Percentiles rank a stretch among this genome's conserved stretches.
Evolutionary conservation across 2,113 vertebrate genomes (phyloP).

Genomic region (Ceyx cyanopectus): DNA sequence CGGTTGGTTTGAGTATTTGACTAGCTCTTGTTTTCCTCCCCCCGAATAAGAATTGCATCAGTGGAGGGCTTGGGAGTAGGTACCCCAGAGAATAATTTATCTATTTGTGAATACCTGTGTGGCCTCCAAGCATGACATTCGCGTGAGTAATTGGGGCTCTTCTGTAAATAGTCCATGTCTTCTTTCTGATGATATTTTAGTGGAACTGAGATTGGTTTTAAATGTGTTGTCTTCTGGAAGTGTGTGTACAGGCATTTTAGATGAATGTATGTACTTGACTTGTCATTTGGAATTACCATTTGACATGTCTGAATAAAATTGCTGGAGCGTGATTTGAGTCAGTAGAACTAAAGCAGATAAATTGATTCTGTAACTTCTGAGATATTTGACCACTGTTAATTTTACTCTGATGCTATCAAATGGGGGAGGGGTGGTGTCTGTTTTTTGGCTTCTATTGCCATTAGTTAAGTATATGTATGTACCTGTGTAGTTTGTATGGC

Average conservation of each 20-base stretch:
- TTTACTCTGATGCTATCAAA: background rate
- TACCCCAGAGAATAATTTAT: slow-evolving; percentile 12
- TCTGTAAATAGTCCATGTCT: rapidly evolving
- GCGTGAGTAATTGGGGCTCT: background rate
- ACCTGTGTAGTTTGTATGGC: background rate
- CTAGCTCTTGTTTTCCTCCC: background rate
- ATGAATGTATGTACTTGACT: background rate
- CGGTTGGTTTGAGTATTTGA: background rate
- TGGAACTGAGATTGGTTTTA: background rate
- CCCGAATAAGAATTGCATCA: background rate
- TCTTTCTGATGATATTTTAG: background rate
- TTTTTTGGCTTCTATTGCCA: background rate
- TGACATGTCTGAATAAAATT: background rate
- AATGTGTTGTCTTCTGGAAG: background rate
- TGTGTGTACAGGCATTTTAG: background rate
- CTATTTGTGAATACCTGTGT: background rate
- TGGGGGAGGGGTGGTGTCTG: rapidly evolving
- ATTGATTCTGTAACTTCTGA: background rate
- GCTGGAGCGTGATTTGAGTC: background rate
- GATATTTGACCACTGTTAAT: background rate
- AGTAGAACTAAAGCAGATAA: background rate
- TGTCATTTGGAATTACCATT: background rate
- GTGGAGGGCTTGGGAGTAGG: background rate
- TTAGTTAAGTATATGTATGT: background rate
- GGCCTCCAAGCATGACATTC: background rate